A percentile compares a stretch with the other conserved stretches of the same genome.
phyloP scores from a whole-genome alignment of 2,888 invertebrate genomes.

The Diarsia dahlii region DNA sequence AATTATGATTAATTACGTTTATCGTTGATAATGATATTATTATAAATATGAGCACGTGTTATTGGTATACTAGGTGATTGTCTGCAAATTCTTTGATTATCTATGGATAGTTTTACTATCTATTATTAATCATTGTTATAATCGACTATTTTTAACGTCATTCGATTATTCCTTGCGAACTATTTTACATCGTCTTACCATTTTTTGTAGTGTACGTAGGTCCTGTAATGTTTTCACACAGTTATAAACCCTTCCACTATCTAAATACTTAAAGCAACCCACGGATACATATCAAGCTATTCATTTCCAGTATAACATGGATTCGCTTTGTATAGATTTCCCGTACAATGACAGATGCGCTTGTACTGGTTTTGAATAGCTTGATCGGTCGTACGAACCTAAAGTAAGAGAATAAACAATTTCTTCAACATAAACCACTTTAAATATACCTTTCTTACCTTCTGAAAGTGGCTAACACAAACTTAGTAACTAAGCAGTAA shows the following conservation, averaged over 20 bases:
- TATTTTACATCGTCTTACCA: neutral
- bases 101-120: neutral
- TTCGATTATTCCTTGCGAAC: neutral
- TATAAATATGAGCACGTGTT: slow-evolving; percentile 23
- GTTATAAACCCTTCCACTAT: neutral
- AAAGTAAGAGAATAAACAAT: slow-evolving; percentile 37
- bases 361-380: too few species aligned
- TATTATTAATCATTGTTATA: neutral
- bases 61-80: neutral
- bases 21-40: slow-evolving; percentile 1
- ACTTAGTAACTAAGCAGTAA: slow-evolving; percentile 19
- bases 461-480: slow-evolving; percentile 28
- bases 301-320: too few species aligned
- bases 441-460: too few species aligned
- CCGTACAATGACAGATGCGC: too few species aligned
- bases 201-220: neutral
- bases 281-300: too few species aligned
- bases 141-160: neutral
- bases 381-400: too few species aligned
- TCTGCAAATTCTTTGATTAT: slow-evolving; percentile 25
- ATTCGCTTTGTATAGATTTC: too few species aligned
- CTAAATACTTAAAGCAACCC: too few species aligned
- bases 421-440: slow-evolving; percentile 30
- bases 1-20: slow-evolving; percentile 24
- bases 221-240: neutral